Base-by-base conservation (phyloP, 2,888 invertebrate species). In the Philereme vetulata region DNA sequence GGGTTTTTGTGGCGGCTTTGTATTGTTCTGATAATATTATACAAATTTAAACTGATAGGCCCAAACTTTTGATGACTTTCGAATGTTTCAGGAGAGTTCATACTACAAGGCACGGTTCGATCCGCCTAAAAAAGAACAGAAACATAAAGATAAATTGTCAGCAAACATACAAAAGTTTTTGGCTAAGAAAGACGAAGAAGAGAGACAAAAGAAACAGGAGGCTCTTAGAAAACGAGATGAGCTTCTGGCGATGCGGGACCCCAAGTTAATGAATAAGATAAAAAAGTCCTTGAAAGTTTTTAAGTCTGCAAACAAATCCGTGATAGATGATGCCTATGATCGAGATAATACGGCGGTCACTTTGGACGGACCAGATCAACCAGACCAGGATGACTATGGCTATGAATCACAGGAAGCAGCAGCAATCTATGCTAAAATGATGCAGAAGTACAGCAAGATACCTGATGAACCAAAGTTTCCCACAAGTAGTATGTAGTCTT, bases 351-450 rank as follows among this genome's bases (percentile, higher is more conserved):
- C 96, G 9, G 95, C 96, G 4, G 94, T 96, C 4, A 96, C 96
- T 0, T 84, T 95, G 40, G 93, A 94, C 51, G 96, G 96, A 0
- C 95, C 95, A 0, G 94, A 95, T 1, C 97, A 97, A 75, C 96
- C 97, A 0, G 97, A 97, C 75, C 97, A 97, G 78, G 98, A 98
- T 88, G 97, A 98, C 78, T 98, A 97, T 79, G 98, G 97, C 0
- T 97, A 97, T 78, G 96, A 96, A 43, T 97, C 97, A 0, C 95
- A 95, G 72, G 96, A 96, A 81, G 96, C 97, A 1, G 94, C 96
- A 46, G 96, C 95, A 35, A 93, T 95, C 72, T 97, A 97, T 81
- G 94, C 95, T 69, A 96, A 97, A 83, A 95, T 97, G 92, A 96
- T 97, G 94, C 95, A 95, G 70, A 97, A 97, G 80, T 97, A 96